Percentiles rank a stretch among this genome's conserved stretches.
Conservation (phyloP, 2,113 vertebrate species). For the Suncus etruscus region DNA sequence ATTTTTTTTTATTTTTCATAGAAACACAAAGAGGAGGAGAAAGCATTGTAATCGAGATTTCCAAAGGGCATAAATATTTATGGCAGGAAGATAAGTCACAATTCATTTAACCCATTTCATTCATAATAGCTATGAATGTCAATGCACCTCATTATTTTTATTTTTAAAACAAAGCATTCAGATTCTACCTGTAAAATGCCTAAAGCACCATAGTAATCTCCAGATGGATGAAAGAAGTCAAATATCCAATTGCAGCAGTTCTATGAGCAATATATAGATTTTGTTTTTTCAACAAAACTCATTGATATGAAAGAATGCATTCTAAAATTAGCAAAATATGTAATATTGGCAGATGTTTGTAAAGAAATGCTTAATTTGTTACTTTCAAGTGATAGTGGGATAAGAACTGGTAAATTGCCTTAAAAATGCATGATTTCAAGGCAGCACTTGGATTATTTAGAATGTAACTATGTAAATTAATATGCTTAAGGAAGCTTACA, state of each 20-base stretch:
- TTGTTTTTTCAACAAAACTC: slow-evolving; percentile 46
- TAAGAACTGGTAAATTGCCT: slow-evolving; percentile 45
- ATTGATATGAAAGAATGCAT: slow-evolving; percentile 14
- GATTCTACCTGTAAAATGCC: slow-evolving; percentile 62
- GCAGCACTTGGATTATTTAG: slow-evolving; percentile 39
- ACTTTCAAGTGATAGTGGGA: slow-evolving; percentile 6
- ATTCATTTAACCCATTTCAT: slow-evolving; percentile 65
- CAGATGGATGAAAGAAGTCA: slow-evolving; percentile 59
- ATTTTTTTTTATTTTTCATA: slow-evolving; percentile 15
- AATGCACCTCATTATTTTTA: slow-evolving; percentile 63
- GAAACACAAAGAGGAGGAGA: slow-evolving; percentile 20
- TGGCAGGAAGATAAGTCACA: slow-evolving; percentile 58
- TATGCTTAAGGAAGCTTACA: slow-evolving; percentile 45
- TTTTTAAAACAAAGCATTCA: slow-evolving; percentile 54
- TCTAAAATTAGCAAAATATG: slow-evolving; percentile 54
- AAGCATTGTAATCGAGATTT: slow-evolving; percentile 64
- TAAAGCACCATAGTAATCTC: slow-evolving; percentile 61
- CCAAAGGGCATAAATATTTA: slow-evolving; percentile 78
- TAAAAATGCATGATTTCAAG: slow-evolving; percentile 40
- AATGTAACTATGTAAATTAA: slow-evolving; percentile 66
- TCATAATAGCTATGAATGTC: slow-evolving; percentile 69
- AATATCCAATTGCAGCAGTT: neutral
- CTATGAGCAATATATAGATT: neutral
- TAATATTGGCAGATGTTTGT: slow-evolving; percentile 1
- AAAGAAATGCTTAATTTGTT: slow-evolving; percentile 32